Evolutionary conservation across 2,113 vertebrate species (phyloP).

Genomic region (Dunckerocampus dactyliophorus): DNA sequence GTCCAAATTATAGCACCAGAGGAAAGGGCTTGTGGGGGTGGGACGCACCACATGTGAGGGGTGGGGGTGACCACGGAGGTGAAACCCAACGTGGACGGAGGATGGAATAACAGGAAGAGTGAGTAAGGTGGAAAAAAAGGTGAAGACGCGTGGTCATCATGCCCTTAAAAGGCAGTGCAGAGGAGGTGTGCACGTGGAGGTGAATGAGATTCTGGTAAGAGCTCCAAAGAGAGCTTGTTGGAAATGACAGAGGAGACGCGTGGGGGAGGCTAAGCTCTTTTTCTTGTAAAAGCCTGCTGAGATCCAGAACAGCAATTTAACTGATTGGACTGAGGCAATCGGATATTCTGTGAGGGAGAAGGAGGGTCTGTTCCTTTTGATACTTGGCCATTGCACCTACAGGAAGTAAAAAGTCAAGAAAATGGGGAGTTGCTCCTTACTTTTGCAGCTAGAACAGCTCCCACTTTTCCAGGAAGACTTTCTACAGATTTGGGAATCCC

Average conservation of each 20-base stretch:
- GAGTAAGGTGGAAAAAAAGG: conserved; percentile 31
- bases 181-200: conserved; percentile 27
- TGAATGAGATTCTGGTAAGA: conserved; percentile 50
- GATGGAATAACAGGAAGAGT: conserved; percentile 67
- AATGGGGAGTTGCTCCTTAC: too few species aligned
- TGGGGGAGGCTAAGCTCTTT: conserved; percentile 22
- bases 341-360: not conserved
- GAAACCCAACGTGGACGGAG: conserved; percentile 53
- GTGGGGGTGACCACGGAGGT: conserved; percentile 73
- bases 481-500: too few species aligned
- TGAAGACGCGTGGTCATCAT: conserved; percentile 29
- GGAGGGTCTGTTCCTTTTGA: not conserved
- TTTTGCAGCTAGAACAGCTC: too few species aligned
- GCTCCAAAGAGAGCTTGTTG: conserved; percentile 48
- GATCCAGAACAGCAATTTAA: conserved; percentile 22
- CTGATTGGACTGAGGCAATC: conserved; percentile 19
- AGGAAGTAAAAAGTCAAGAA: too few species aligned
- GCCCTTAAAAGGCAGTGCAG: conserved; percentile 68
- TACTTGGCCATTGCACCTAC: not conserved
- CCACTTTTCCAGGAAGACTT: too few species aligned
- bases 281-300: conserved; percentile 34
- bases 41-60: conserved; percentile 3
- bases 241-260: conserved; percentile 33
- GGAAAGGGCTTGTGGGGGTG: conserved; percentile 29
- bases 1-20: conserved; percentile 57